Conservation (phyloP, 2,888 invertebrate genomes). For the Heteromurus nitidus region DNA sequence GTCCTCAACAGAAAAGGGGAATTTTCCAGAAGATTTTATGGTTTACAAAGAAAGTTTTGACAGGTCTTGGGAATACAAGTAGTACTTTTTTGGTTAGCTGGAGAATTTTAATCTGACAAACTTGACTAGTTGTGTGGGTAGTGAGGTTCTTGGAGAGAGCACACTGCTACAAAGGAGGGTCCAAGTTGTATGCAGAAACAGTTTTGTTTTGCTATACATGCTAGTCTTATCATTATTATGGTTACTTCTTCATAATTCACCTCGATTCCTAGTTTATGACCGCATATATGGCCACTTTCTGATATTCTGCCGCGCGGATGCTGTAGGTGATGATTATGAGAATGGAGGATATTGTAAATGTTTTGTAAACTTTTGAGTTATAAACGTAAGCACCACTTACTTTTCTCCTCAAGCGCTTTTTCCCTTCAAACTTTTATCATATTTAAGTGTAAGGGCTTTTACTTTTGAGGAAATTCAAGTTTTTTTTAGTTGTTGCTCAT, state of each 20-base stretch:
- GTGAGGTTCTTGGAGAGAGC: not conserved
- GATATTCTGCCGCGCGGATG: conserved; percentile 22
- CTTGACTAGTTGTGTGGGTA: conserved; percentile 16
- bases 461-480: not conserved
- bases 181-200: too few species aligned
- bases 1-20: not conserved
- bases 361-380: conserved; percentile 50
- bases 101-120: conserved; percentile 36
- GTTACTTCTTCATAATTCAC: conserved; percentile 51
- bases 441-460: not conserved
- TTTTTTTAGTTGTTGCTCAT: conserved; percentile 11
- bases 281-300: conserved; percentile 22
- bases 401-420: not conserved
- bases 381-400: conserved; percentile 31
- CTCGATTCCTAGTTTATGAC: conserved; percentile 49
- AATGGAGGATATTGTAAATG: conserved; percentile 30
- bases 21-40: conserved; percentile 41
- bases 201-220: too few species aligned
- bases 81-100: conserved; percentile 31
- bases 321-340: conserved; percentile 53
- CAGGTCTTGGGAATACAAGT: conserved; percentile 10
- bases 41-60: conserved; percentile 45
- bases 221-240: conserved; percentile 50
- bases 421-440: conserved; percentile 8
- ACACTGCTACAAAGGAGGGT: not conserved